Evolutionary conservation across 2,797 vertebrate genomes (phyloP).

Genomic region (Lagodon rhomboides): DNA sequence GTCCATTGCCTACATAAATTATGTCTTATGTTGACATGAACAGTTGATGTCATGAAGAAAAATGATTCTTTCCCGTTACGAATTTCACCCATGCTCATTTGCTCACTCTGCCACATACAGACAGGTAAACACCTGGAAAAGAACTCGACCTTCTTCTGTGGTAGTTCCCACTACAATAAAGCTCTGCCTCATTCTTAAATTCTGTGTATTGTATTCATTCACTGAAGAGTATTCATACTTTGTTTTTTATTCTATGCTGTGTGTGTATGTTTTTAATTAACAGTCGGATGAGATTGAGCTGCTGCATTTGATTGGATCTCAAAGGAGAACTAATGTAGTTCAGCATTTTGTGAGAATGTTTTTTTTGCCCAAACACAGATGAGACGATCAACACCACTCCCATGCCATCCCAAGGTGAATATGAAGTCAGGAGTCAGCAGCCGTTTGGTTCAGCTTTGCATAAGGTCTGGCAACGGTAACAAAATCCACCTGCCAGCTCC

Average conservation of each 20-base stretch:
- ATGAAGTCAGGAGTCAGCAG: not conserved
- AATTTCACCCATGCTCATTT: too few relatives aligned
- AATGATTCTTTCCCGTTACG: too few relatives aligned
- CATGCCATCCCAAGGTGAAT: not conserved
- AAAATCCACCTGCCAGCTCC: not conserved
- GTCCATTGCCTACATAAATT: too few relatives aligned
- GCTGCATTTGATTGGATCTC: not conserved
- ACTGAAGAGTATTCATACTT: too few relatives aligned
- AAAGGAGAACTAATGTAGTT: not conserved
- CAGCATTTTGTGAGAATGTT: not conserved
- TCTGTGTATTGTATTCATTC: not conserved
- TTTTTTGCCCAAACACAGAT: not conserved
- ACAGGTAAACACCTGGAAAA: too few relatives aligned
- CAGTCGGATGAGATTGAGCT: not conserved
- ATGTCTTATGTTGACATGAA: too few relatives aligned
- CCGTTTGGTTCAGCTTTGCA: not conserved
- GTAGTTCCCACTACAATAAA: too few relatives aligned
- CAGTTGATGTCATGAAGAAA: too few relatives aligned
- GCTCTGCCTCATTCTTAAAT: not conserved
- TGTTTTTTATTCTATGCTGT: not conserved
- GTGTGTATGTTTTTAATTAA: not conserved
- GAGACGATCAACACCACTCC: not conserved
- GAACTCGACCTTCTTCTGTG: too few relatives aligned
- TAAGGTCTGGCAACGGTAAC: not conserved
- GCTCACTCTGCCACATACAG: too few relatives aligned